These are phyloP conservation scores for Antennarius maculatus DNA, from an alignment of 2,797 vertebrate species.

Conservation along the genomic window DNA sequence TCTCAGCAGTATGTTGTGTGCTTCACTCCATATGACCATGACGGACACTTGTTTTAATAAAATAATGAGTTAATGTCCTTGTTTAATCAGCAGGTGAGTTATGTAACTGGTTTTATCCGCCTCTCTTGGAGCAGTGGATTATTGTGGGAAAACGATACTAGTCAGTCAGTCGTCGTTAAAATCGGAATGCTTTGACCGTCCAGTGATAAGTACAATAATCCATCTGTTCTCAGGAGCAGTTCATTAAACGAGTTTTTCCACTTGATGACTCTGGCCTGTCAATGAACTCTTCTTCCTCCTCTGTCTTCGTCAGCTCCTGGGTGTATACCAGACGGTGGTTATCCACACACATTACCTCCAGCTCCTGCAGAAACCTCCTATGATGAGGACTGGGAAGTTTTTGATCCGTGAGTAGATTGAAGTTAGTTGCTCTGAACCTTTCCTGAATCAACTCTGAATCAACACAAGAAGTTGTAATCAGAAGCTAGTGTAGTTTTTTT, in stretches of 20 bases:
- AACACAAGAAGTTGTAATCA: neutral
- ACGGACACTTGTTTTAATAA: no score
- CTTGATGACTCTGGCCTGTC: no score
- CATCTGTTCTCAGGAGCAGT: no score
- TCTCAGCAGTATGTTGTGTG: neutral
- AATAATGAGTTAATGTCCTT: neutral
- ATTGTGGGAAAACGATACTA: no score
- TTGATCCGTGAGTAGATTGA: conserved; percentile 92
- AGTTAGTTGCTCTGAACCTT: no score
- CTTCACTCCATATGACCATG: neutral
- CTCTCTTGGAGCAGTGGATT: no score
- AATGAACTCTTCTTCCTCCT: neutral
- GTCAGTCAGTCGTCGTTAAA: no score
- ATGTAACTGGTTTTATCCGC: neutral
- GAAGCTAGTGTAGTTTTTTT: neutral
- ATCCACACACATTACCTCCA: conserved; percentile 81
- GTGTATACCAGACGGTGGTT: conserved; percentile 87
- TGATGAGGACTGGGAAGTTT: conserved; percentile 99
- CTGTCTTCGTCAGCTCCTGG: conserved; percentile 84
- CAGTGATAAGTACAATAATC: no score
- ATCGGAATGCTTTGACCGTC: no score
- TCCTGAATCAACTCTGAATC: neutral
- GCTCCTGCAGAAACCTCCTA: conserved; percentile 93
- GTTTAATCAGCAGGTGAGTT: neutral
- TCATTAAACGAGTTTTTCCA: neutral